Evolutionary conservation across 2,113 vertebrate genomes (phyloP).

Genomic region (Dasypus novemcinctus): DNA sequence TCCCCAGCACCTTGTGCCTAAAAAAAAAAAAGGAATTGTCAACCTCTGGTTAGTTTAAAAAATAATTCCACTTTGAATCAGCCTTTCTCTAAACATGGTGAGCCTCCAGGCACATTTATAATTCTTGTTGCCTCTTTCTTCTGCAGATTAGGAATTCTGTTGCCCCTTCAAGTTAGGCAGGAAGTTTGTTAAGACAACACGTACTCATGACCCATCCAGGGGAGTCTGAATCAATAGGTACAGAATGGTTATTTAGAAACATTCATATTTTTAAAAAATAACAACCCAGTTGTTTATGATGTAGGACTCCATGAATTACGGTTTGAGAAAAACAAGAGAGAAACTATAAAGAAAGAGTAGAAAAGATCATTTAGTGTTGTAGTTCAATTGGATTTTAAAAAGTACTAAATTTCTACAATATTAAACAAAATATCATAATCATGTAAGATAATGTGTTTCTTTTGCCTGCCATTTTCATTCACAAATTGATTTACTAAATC

Average conservation of each 20-base stretch:
- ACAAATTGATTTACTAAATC: not conserved
- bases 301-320: not conserved
- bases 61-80: not conserved
- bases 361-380: not conserved
- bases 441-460: not conserved
- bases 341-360: not conserved
- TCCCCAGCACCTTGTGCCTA: too few relatives aligned
- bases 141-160: not conserved
- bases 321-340: not conserved
- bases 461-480: not conserved
- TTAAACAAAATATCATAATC: not conserved
- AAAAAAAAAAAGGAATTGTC: too few relatives aligned
- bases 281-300: not conserved
- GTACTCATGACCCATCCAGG: not conserved
- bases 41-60: not conserved
- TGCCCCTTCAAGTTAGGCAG: not conserved
- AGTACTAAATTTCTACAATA: not conserved
- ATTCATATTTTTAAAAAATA: not conserved
- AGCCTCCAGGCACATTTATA: not conserved
- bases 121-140: not conserved
- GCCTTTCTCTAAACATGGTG: not conserved
- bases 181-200: not conserved
- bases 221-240: not conserved
- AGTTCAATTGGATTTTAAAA: not conserved
- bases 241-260: not conserved